Base-by-base conservation (phyloP, 2,888 invertebrate genomes). In the Lithophane leautieri region DNA sequence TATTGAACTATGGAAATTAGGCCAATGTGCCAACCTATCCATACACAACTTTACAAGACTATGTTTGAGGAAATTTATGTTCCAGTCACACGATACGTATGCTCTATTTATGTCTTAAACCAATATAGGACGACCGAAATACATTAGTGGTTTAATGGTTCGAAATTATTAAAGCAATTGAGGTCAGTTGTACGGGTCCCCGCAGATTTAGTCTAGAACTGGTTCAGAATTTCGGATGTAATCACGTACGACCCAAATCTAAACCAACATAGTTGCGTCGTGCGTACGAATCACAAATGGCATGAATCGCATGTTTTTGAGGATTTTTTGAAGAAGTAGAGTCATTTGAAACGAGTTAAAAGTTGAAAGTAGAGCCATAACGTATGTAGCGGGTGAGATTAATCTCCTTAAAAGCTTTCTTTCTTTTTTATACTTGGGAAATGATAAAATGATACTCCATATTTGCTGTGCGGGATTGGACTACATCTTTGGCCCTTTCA, bases 231-330 rank as follows among this genome's bases (percentile, higher is more conserved):
- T 91, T 92, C 88, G 89, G 90, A 89, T 89, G 86, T 81, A 88
- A 93, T 93, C 94, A 94, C 94, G 94, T 94, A 89, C 92, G 94
- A 93, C 94, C 94, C 83, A 91, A 93, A 94, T 94, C 76, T 88
- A 84, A 85, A 63, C 70, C 68, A 83, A 92, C 91, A 89, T 87
- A 89, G 92, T 92, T 90, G 91, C 90, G 76, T 65, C 85, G 88
- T 83, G 70, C 60, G 34, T 78, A 84, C 83, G 78, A 87, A 89
- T 89, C 87, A 76, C 86, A 85, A 89, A 90, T 88, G 88, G 88
- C 65, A 67, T 76, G 76, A 70, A 76, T 61, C 42, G 62, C 84
- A 81, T 81, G 84, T 84, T 87, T 84, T 72, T 66, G 42, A 65
- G 60, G 73, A 79, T 83, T 73, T 73, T 69, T 25, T 42, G 68